Conservation (phyloP, 2,888 invertebrate species). For the Pseudococcus jackbeardsleyi region DNA sequence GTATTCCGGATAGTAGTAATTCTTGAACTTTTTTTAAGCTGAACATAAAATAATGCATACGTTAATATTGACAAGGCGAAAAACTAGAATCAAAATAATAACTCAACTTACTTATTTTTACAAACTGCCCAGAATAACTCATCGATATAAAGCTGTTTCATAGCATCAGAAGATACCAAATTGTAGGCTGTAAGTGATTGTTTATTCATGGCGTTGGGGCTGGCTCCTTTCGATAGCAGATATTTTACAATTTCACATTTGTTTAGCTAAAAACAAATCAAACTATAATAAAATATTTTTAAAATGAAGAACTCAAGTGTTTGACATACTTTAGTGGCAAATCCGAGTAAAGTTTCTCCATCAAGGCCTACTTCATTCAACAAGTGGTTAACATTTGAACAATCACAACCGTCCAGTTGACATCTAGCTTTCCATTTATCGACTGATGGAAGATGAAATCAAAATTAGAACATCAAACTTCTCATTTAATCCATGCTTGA, state of each 20-base stretch:
- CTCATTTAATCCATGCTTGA: no score
- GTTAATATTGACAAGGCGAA: not conserved
- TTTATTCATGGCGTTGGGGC: conserved; percentile 74
- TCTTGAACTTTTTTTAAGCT: conserved; percentile 49
- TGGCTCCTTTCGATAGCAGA: conserved; percentile 74
- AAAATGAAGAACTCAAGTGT: not conserved
- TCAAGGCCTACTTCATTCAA: conserved; percentile 42
- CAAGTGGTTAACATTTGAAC: conserved; percentile 34
- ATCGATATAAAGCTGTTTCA: conserved; percentile 74
- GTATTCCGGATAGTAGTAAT: conserved; percentile 5
- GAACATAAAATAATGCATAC: not conserved
- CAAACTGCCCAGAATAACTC: conserved; percentile 76
- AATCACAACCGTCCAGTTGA: conserved; percentile 36
- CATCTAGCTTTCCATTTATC: conserved; percentile 50
- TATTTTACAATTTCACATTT: conserved; percentile 75
- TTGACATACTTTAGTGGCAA: conserved; percentile 24
- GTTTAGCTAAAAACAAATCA: conserved; percentile 70
- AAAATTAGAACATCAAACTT: not conserved
- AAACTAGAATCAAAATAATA: not conserved
- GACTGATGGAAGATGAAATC: not conserved
- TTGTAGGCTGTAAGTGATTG: conserved; percentile 74
- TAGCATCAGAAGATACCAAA: conserved; percentile 71
- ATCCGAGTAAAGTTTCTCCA: conserved; percentile 28
- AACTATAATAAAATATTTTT: not conserved
- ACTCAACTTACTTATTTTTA: conserved; percentile 73